These are phyloP conservation scores for Carabus problematicus DNA, from an alignment of 2,888 invertebrate genomes.

Conservation along the genomic window DNA sequence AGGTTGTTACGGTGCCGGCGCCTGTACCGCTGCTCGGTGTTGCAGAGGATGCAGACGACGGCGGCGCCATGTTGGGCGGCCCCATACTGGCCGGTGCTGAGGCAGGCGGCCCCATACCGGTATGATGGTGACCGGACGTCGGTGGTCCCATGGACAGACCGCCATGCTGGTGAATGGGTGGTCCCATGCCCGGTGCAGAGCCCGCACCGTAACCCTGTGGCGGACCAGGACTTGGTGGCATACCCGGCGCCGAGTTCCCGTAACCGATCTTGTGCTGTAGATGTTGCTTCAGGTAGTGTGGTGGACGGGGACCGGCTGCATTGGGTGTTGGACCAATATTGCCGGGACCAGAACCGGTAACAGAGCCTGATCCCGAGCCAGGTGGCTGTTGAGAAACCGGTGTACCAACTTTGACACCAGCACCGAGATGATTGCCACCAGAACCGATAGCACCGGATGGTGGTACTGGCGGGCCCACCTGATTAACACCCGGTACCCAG, in stretches of 20 bases:
- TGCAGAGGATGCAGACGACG: slow-evolving; percentile 52
- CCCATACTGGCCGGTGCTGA: slow-evolving; percentile 63
- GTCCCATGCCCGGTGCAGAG: slow-evolving; percentile 60
- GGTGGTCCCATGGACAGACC: slow-evolving; percentile 65
- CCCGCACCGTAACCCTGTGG: slow-evolving; percentile 63
- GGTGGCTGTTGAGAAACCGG: slow-evolving; percentile 42
- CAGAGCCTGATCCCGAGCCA: slow-evolving; percentile 40
- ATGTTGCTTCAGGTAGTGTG: slow-evolving; percentile 75
- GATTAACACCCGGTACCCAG: slow-evolving; percentile 35
- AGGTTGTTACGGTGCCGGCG: slow-evolving; percentile 18
- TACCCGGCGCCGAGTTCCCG: slow-evolving; percentile 60
- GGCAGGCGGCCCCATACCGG: slow-evolving; percentile 61
- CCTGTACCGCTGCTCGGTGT: slow-evolving; percentile 12
- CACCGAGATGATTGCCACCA: slow-evolving; percentile 39
- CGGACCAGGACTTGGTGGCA: slow-evolving; percentile 69
- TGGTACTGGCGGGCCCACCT: slow-evolving; percentile 56
- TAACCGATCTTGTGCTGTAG: slow-evolving; percentile 74
- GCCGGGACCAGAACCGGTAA: slow-evolving; percentile 32
- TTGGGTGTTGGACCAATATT: slow-evolving; percentile 55
- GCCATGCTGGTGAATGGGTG: slow-evolving; percentile 57
- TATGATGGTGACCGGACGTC: slow-evolving; percentile 60
- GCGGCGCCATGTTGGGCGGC: slow-evolving; percentile 72
- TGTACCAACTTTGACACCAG: slow-evolving; percentile 52
- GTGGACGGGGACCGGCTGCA: slow-evolving; percentile 62
- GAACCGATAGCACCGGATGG: slow-evolving; percentile 42